A percentile compares a stretch with the other conserved stretches of the same genome.
phyloP scores from a whole-genome alignment of 1,140 invertebrate genomes.

The Antheraea pernyi region DNA sequence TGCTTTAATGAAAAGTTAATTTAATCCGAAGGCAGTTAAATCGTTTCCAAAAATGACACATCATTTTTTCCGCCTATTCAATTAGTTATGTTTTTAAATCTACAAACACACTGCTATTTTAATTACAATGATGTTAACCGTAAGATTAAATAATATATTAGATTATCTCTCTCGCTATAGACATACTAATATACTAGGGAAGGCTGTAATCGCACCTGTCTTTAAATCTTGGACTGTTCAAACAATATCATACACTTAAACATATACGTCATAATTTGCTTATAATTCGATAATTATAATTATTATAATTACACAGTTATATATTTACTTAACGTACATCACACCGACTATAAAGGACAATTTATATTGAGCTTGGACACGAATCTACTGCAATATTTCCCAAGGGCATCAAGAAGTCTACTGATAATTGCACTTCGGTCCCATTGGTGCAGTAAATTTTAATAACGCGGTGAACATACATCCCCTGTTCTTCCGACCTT shows the following conservation, averaged over 20 bases:
- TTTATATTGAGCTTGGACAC: neutral
- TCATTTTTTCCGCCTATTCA: too few relatives aligned
- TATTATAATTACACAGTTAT: neutral
- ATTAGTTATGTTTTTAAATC: too few relatives aligned
- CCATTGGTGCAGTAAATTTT: conserved; percentile 58
- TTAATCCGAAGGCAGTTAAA: too few relatives aligned
- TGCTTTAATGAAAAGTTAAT: too few relatives aligned
- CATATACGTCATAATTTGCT: conserved; percentile 15
- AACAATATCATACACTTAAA: neutral
- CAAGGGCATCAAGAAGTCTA: conserved; percentile 36
- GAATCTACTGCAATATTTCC: conserved; percentile 44
- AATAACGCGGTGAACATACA: conserved; percentile 49
- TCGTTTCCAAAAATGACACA: too few relatives aligned
- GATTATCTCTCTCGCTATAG: too few relatives aligned
- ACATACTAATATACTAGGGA: too few relatives aligned
- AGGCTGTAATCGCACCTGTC: too few relatives aligned
- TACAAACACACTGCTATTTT: too few relatives aligned
- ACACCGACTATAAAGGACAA: neutral
- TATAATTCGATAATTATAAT: neutral
- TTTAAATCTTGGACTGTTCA: too few relatives aligned
- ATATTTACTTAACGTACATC: neutral
- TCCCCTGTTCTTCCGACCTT: conserved; percentile 36
- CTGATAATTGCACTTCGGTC: conserved; percentile 52
- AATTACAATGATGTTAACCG: too few relatives aligned
- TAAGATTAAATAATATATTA: too few relatives aligned